Evolutionary conservation across 92 coral and sea anemone genomes (phyloP).

Genomic region (Epizoanthus scotinus): DNA sequence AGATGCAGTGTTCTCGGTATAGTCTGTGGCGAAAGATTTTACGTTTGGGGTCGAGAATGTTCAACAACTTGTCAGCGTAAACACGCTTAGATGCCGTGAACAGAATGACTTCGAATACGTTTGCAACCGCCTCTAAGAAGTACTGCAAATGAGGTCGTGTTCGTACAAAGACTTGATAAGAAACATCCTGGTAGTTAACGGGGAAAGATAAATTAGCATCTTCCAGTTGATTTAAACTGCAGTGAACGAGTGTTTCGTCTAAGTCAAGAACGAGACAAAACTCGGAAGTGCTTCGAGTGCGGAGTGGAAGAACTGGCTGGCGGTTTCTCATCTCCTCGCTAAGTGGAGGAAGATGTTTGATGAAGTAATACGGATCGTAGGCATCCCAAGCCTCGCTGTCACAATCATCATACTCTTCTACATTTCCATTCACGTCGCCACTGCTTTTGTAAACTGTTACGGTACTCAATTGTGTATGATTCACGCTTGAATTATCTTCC

Average conservation of each 20-base stretch:
- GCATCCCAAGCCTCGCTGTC: constrained; percentile 78
- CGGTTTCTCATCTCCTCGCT: constrained; percentile 84
- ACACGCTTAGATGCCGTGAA: constrained; percentile 99
- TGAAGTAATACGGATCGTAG: constrained; percentile 94
- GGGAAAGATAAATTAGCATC: constrained; percentile 98
- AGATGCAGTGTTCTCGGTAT: constrained; percentile 97
- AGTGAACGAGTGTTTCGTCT: constrained; percentile 98
- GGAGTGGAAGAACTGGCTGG: constrained; percentile 88
- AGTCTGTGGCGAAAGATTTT: constrained; percentile 95
- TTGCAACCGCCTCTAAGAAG: constrained; percentile 89
- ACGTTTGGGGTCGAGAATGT: constrained; percentile 94
- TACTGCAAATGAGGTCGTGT: constrained; percentile 95
- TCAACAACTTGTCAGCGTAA: constrained; percentile 95
- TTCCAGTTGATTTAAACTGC: constrained; percentile 96
- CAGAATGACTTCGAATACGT: constrained; percentile 90
- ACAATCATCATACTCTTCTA: constrained; percentile 69
- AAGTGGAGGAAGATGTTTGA: constrained; percentile 91
- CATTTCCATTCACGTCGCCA: constrained; percentile 95
- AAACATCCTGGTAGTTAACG: constrained; percentile 91
- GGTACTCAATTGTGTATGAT: constrained; percentile 37
- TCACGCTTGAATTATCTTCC: constrained; percentile 47
- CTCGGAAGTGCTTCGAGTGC: constrained; percentile 98
- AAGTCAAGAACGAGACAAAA: constrained; percentile 93
- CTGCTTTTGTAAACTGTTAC: constrained; percentile 47
- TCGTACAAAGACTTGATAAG: constrained; percentile 97